Evolutionary conservation across 1,140 invertebrate genomes (phyloP), one percentile per base, ranked within the genome.

Genomic region (Vollenhovia emeryi): DNA sequence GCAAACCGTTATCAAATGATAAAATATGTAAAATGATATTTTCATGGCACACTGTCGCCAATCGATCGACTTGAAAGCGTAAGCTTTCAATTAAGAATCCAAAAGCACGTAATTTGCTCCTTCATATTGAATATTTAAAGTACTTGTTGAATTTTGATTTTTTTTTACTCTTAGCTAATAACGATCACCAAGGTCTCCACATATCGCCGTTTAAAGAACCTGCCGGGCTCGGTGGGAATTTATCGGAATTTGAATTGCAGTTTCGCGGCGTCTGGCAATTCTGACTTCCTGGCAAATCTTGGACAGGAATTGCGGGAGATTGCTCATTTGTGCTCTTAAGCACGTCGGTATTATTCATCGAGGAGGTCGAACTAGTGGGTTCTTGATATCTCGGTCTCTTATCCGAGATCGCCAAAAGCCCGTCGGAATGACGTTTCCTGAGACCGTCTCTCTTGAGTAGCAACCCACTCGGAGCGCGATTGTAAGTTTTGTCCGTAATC

Each of bases 181-280:
- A 45, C 21, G 43, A 91, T 95, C 88, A 95, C 95, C 95, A 95
- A 0, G 95, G 95, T 73, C 95, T 91, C 95, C 95, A 95, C 95
- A 95, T 95, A 78, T 95, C 95, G 6, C 93, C 92, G 66, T 93
- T 92, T 18, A 93, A 91, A 43, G 93, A 89, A 75, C 91, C 85
- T 74, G 93, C 85, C 84, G 91, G 82, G 88, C 66, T 82, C 60
- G 91, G 84, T 89, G 89, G 86, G 89, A 94, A 85, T 86, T 91
- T 91, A 76, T 76, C 91, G 88, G 84, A 45, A 86, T 86, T 92
- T 62, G 75, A 86, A 92, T 94, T 89, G 86, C 93, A 68, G 90
- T 92, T 60, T 89, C 88, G 87, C 55, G 59, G 62, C 57, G 57
- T 62, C 21, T 73, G 73, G 62, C 89, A 78, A 82, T 91, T 88